Evolutionary conservation across 2,888 invertebrate species (phyloP).

Genomic region (Arenicola marina): DNA sequence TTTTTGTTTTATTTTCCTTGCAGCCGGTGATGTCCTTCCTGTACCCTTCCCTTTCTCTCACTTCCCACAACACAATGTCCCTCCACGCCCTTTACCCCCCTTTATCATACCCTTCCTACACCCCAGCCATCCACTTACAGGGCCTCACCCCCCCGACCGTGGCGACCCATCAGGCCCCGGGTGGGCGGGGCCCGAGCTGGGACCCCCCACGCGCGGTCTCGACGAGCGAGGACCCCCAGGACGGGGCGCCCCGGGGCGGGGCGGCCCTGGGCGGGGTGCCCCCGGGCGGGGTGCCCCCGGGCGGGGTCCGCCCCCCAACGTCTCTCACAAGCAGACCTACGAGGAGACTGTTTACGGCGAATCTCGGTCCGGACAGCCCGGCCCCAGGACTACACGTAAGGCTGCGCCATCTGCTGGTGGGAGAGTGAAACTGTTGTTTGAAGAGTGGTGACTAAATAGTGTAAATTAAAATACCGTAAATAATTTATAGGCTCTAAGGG

Average conservation of each 20-base stretch:
- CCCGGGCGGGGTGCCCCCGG: neutral
- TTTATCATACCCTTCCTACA: neutral
- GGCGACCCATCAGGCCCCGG: neutral
- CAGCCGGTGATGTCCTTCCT: too few relatives aligned
- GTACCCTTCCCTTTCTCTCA: too few relatives aligned
- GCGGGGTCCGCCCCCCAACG: neutral
- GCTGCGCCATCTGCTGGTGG: too few relatives aligned
- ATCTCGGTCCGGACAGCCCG: neutral
- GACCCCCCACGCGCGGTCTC: neutral
- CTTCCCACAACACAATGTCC: too few relatives aligned
- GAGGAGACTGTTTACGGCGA: conserved; percentile 2
- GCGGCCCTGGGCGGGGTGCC: neutral
- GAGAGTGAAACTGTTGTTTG: too few relatives aligned
- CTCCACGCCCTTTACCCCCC: too few relatives aligned
- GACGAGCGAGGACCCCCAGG: neutral
- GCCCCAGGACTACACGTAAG: neutral
- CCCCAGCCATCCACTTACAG: neutral
- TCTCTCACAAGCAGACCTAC: neutral
- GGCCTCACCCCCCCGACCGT: neutral
- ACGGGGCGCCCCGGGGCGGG: too few relatives aligned
- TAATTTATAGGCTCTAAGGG: too few relatives aligned
- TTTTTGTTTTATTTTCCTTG: too few relatives aligned
- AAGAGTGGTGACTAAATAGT: too few relatives aligned
- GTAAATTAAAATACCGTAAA: too few relatives aligned
- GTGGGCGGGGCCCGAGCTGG: neutral